Percentiles rank a stretch among this genome's conserved stretches.
phyloP scores from a whole-genome alignment of 2,797 vertebrate species.

The Kryptopterus vitreolus region DNA sequence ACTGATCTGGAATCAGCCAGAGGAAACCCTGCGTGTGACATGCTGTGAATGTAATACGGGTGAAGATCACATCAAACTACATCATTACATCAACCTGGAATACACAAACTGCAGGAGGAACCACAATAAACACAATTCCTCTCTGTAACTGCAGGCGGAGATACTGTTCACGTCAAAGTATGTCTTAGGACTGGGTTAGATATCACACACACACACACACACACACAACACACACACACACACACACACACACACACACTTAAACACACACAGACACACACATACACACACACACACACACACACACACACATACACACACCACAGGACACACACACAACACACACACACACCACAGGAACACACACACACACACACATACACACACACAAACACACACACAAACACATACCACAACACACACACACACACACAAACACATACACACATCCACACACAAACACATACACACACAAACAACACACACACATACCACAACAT shows the following conservation, averaged over 20 bases:
- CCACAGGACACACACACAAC: too few species aligned
- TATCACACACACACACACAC: slow-evolving; percentile 50
- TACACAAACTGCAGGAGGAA: slow-evolving; percentile 47
- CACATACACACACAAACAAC: too few species aligned
- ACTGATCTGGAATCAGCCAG: background rate
- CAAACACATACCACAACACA: too few species aligned
- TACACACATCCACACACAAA: too few species aligned
- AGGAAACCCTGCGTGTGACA: background rate
- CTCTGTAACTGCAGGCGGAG: slow-evolving; percentile 52
- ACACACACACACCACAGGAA: too few species aligned
- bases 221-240: slow-evolving; percentile 23
- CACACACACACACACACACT: slow-evolving; percentile 47
- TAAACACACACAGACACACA: too few species aligned
- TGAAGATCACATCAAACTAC: slow-evolving; percentile 28
- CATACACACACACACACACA: slow-evolving; percentile 22
- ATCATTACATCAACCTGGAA: slow-evolving; percentile 38
- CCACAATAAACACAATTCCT: slow-evolving; percentile 55
- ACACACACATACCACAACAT: too few species aligned
- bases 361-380: too few species aligned
- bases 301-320: too few species aligned
- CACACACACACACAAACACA: too few species aligned
- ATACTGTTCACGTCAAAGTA: slow-evolving; percentile 59
- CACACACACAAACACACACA: too few species aligned
- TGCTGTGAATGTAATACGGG: slow-evolving; percentile 13
- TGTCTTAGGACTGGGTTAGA: slow-evolving; percentile 53